Base-by-base conservation (phyloP, 1,140 invertebrate genomes). In the Latrodectus geometricus region DNA sequence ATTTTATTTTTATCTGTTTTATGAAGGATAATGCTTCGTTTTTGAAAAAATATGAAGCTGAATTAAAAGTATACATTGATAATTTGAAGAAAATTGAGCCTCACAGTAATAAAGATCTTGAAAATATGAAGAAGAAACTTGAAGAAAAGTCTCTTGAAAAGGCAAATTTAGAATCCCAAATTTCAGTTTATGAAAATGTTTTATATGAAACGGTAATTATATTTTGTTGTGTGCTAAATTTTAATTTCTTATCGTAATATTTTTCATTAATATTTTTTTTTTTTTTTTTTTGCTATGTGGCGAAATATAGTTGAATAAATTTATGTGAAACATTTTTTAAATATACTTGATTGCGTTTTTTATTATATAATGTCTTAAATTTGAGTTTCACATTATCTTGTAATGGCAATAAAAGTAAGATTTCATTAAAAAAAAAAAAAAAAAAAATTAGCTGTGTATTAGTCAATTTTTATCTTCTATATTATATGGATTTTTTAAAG, bases 161-260 rank as follows among this genome's bases (percentile, higher is more conserved):
- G 54, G 20, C 23, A 21, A 80, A 74, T 68, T 73, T 87, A 66
- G 77, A 87, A 54, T 49, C 77, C 52, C 69, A 81, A 48, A 80
- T 87, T 20, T 50, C 21, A 23, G 61, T 61, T 48, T 87, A 80
- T 81, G 65, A 80, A 75, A 80, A 56, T 80, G 85, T 87, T 21
- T 81, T 87, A 75, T 68, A 61, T 52, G 85, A 87, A 68, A 87
- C 85, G n/a, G 85, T 86, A 70, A 86, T 35, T 35, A 35, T 35
- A 3, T 35, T 35, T 3, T 83, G 8, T 81, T 23, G 21, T 68
- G n/a, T 66, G 48, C 20, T 70, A 12, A 4, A 9, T 48, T 21
- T 15, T 17, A 21, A 72, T 11, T 21, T 68, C 17, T 68, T 68
- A n/a, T 9, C 15, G 14, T 35, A 21, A 2, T 72, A 21, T 7